Evolutionary conservation across 2,113 vertebrate species (phyloP).

Genomic region (Thunnus maccoyii): DNA sequence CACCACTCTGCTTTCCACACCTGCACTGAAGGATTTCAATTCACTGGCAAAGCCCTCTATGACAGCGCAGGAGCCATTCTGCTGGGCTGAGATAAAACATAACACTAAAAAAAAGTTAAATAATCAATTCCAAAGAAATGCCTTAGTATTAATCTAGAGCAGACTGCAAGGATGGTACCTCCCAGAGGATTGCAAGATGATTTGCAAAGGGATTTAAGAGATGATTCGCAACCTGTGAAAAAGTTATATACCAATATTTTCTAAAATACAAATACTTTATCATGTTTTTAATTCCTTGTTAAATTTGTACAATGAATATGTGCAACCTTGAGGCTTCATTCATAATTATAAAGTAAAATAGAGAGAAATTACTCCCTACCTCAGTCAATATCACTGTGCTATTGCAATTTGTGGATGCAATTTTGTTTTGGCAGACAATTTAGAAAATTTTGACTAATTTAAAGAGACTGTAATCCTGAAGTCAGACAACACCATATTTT

Average conservation of each 20-base stretch:
- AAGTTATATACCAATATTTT: slow-evolving; percentile 36
- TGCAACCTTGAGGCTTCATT: slow-evolving; percentile 23
- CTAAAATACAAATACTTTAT: slow-evolving; percentile 34
- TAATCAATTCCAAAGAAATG: slow-evolving; percentile 74
- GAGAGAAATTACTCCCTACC: neutral
- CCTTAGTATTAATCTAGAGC: slow-evolving; percentile 72
- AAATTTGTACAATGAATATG: slow-evolving; percentile 1
- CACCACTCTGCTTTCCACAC: slow-evolving; percentile 62
- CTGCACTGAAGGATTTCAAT: slow-evolving; percentile 75
- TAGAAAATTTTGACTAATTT: neutral
- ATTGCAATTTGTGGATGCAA: neutral
- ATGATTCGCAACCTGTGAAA: slow-evolving; percentile 48
- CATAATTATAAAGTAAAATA: slow-evolving; percentile 41
- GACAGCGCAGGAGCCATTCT: slow-evolving; percentile 69
- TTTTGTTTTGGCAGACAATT: neutral
- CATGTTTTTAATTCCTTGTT: slow-evolving; percentile 30
- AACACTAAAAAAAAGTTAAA: slow-evolving; percentile 66
- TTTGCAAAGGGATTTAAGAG: slow-evolving; percentile 59
- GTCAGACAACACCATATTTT: neutral
- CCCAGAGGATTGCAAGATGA: slow-evolving; percentile 43
- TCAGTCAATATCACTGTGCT: neutral
- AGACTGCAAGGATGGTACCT: slow-evolving; percentile 40
- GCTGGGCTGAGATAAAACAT: slow-evolving; percentile 80
- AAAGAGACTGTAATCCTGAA: neutral
- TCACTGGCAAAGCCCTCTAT: slow-evolving; percentile 57